phyloP scores from a whole-genome alignment of 53 echinoderm and acorn worm genomes.

The Luidia sarsii region DNA sequence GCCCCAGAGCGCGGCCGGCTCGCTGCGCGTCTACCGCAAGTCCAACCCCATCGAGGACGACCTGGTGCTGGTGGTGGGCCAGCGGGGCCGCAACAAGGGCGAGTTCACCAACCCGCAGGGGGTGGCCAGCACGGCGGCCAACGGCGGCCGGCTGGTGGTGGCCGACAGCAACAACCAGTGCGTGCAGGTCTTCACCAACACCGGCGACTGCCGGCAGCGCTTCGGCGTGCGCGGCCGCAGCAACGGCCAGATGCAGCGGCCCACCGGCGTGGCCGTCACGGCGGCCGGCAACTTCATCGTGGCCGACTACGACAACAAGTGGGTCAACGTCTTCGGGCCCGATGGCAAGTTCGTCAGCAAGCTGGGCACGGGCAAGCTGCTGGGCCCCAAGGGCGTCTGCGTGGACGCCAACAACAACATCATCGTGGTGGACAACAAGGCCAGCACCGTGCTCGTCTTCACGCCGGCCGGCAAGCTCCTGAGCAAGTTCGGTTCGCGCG shows the following conservation, averaged over 20 bases:
- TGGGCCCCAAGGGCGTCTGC: conserved; percentile 96
- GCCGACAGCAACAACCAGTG: conserved; percentile 97
- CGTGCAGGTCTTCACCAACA: conserved; percentile 88
- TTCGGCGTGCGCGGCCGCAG: conserved; percentile 92
- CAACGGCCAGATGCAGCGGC: conserved; percentile 91
- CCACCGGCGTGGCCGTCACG: conserved; percentile 85
- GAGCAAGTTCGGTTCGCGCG: conserved; percentile 93
- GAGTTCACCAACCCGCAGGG: conserved; percentile 98
- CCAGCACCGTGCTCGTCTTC: conserved; percentile 88
- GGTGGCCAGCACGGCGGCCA: conserved; percentile 63
- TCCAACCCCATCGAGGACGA: conserved; percentile 98
- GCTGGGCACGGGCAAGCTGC: conserved; percentile 89
- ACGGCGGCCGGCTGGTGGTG: conserved; percentile 79
- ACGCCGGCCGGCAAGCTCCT: conserved; percentile 92
- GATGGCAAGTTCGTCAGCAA: conserved; percentile 95
- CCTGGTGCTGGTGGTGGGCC: conserved; percentile 79
- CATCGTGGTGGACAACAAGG: conserved; percentile 94
- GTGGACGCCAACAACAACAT: conserved; percentile 96
- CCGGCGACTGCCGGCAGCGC: conserved; percentile 71
- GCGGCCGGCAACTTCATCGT: conserved; percentile 83
- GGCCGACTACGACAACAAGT: conserved; percentile 98
- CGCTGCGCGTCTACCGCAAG: conserved; percentile 79
- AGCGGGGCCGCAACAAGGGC: conserved; percentile 91
- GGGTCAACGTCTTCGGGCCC: conserved; percentile 83
- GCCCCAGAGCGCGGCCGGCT: conserved; percentile 91